phyloP scores from a whole-genome alignment of 2,797 vertebrate genomes.

The Cynopterus sphinx region DNA sequence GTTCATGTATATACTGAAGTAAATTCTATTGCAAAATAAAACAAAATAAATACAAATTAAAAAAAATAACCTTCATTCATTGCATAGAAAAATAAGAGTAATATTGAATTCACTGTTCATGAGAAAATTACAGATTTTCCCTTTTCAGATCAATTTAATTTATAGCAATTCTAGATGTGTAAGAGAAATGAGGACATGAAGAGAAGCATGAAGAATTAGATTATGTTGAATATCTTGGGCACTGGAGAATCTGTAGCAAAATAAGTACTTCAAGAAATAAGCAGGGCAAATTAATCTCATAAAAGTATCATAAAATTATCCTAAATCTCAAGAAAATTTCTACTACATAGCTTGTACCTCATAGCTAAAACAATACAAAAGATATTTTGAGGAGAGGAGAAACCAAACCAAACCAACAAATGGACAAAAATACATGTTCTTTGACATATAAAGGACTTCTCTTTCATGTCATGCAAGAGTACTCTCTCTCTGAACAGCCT shows the following conservation, averaged over 20 bases:
- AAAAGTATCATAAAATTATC: background rate
- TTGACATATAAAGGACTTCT: background rate
- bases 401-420: background rate
- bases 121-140: background rate
- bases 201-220: background rate
- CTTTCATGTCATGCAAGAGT: background rate
- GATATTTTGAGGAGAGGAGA: background rate
- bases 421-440: background rate
- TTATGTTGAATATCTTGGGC: background rate
- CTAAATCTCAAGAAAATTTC: slow-evolving; percentile 9
- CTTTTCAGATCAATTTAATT: background rate
- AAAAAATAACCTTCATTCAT: background rate
- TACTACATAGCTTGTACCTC: background rate
- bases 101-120: background rate
- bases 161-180: background rate
- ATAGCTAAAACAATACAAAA: background rate
- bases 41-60: background rate
- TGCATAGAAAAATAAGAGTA: background rate
- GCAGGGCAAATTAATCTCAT: background rate
- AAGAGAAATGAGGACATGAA: background rate
- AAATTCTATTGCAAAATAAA: background rate
- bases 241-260: background rate
- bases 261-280: background rate
- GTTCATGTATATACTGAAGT: background rate
- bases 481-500: background rate